Base-by-base conservation (phyloP, 2,888 invertebrate genomes). In the Ornithoptera priamus region DNA sequence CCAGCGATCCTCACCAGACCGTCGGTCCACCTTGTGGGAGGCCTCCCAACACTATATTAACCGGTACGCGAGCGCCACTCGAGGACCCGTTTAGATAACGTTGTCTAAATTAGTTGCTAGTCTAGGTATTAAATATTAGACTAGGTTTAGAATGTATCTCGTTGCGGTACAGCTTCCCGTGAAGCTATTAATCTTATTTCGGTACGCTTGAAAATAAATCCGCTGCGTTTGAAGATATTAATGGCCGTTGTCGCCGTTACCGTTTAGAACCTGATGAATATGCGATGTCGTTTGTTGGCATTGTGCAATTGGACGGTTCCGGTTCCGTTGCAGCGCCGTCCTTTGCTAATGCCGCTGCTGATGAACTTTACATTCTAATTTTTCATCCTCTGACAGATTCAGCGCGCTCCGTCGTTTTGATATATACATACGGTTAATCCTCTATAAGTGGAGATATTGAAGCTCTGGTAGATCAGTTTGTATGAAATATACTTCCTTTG, bases 121-220 rank as follows among this genome's bases (percentile, higher is more conserved):
- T 50, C 30, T 65, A 65, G 65, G 60, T 66, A 56, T 50, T 62
- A 57, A 60, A 72, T 67, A 64, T 69, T 69, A 66, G 66, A 68
- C 73, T 72, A 72, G 74, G 71, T 73, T 72, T 68, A 69, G 65
- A 74, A 69, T 71, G 74, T 75, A 71, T 75, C 78, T 77, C 82
- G 77, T 30, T 81, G 81, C 81, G 78, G 76, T 74, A 76, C 86
- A 77, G 84, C 88, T 86, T 88, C 88, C 74, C 75, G 70, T 67
- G 77, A 83, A 86, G 86, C 88, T 85, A 89, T 89, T 88, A 89
- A 87, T 89, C 84, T 84, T 82, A 80, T 88, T 90, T 89, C 78
- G 81, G 85, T 75, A 75, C 85, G 85, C 87, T 87, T 85, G 85
- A 85, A 88, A 88, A 89, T 86, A 88, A 85, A 88, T 85, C 86